These are phyloP conservation scores for Cnemophilus loriae DNA, from an alignment of 2,113 vertebrate species.

Conservation along the genomic window DNA sequence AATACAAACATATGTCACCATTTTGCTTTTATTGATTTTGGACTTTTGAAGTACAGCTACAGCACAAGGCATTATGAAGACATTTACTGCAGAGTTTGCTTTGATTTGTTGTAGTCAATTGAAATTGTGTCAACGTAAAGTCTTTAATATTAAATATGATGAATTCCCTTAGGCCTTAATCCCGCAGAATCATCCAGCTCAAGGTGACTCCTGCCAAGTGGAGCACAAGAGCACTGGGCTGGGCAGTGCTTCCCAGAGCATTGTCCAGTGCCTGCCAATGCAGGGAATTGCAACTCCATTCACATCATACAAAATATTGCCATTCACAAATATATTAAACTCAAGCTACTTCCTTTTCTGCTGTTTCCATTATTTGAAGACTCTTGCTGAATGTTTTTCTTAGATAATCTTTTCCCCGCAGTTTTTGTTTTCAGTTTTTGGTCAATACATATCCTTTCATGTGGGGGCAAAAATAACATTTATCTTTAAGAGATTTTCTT, in stretches of 20 bases:
- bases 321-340: slow-evolving; percentile 21
- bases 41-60: slow-evolving; percentile 70
- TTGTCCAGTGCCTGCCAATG: slow-evolving; percentile 26
- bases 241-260: slow-evolving; percentile 20
- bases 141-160: slow-evolving; percentile 74
- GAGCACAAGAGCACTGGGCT: neutral
- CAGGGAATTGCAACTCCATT: neutral
- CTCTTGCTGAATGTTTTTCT: neutral
- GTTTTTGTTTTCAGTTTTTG: neutral
- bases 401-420: accelerated
- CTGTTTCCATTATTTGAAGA: neutral
- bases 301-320: neutral
- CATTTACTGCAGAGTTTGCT: slow-evolving; percentile 72
- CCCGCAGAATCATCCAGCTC: slow-evolving; percentile 13
- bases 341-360: neutral
- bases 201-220: slow-evolving; percentile 38
- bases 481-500: neutral
- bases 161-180: slow-evolving; percentile 39
- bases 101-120: slow-evolving; percentile 76
- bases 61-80: slow-evolving; percentile 67
- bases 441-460: neutral
- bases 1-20: slow-evolving; percentile 73
- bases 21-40: slow-evolving; percentile 74
- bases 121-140: slow-evolving; percentile 72
- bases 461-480: neutral